Conservation (phyloP, 2,888 invertebrate species). For the Rhorus exstirpatorius region DNA sequence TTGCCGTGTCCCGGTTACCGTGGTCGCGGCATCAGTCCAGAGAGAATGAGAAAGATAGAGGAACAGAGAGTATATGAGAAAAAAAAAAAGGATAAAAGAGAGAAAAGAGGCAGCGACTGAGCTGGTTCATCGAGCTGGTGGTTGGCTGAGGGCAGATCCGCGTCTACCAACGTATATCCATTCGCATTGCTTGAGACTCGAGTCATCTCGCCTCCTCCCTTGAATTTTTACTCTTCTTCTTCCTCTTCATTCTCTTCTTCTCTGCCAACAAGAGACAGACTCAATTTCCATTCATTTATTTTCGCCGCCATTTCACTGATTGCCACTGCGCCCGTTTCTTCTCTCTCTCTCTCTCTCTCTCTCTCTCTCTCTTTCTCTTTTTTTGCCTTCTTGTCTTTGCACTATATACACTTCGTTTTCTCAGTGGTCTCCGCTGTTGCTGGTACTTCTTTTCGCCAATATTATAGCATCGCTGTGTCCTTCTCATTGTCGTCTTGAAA, state of each 20-base stretch:
- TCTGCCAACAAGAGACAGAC: slow-evolving; percentile 80
- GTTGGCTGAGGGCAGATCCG: slow-evolving; percentile 72
- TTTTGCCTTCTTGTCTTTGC: slow-evolving; percentile 35
- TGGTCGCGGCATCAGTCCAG: slow-evolving; percentile 39
- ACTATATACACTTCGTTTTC: slow-evolving; percentile 35
- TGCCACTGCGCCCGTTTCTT: slow-evolving; percentile 76
- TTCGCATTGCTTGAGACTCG: slow-evolving; percentile 65
- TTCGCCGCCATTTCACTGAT: slow-evolving; percentile 85
- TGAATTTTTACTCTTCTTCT: slow-evolving; percentile 60
- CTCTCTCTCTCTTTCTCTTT: slow-evolving; percentile 14
- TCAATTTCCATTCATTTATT: slow-evolving; percentile 85
- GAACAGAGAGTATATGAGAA: slow-evolving; percentile 43
- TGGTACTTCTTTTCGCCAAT: slow-evolving; percentile 39
- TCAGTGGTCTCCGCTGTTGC: slow-evolving; percentile 26
- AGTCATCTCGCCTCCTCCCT: slow-evolving; percentile 65
- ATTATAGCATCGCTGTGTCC: slow-evolving; percentile 42
- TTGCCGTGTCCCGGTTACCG: slow-evolving; percentile 48
- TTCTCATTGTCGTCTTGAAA: slow-evolving; percentile 50
- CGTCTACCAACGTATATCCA: slow-evolving; percentile 65
- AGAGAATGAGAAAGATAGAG: slow-evolving; percentile 36
- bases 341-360: slow-evolving; percentile 43
- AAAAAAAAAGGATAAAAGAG: slow-evolving; percentile 49
- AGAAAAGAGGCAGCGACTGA: slow-evolving; percentile 58
- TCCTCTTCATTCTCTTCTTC: slow-evolving; percentile 59
- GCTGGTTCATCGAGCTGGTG: slow-evolving; percentile 72